Conservation (phyloP, 92 coral and sea anemone genomes). For the Parazoanthus darwini region DNA sequence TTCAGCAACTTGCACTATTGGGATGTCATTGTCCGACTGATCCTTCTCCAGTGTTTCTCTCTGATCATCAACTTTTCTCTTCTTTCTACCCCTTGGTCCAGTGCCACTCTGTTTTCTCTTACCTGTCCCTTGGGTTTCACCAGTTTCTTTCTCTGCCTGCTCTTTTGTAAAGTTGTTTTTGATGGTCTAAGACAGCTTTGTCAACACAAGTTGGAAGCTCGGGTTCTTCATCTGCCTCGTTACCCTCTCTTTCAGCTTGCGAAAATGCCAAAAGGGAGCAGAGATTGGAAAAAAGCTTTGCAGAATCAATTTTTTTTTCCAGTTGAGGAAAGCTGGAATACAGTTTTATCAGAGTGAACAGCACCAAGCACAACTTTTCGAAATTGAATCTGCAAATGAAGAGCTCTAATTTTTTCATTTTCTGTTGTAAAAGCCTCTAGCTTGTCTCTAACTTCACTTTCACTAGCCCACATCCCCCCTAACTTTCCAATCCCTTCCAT, state of each 20-base stretch:
- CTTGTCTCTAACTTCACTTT: slow-evolving; percentile 38
- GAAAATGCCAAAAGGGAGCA: slow-evolving; percentile 30
- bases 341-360: slow-evolving; percentile 40
- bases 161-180: slow-evolving; percentile 17
- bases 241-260: slow-evolving; percentile 26
- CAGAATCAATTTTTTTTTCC: slow-evolving; percentile 37
- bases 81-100: slow-evolving; percentile 29
- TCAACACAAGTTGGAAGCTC: slow-evolving; percentile 33
- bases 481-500: slow-evolving; percentile 30
- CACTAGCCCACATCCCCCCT: slow-evolving; percentile 39
- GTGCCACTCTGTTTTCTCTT: slow-evolving; percentile 32
- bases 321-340: slow-evolving; percentile 36
- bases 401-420: slow-evolving; percentile 24
- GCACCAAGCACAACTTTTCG: slow-evolving; percentile 34
- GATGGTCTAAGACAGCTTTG: slow-evolving; percentile 23
- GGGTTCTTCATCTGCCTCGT: slow-evolving; percentile 15
- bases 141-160: slow-evolving; percentile 27
- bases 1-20: slow-evolving; percentile 31
- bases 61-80: slow-evolving; percentile 9
- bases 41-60: slow-evolving; percentile 31
- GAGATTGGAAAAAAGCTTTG: slow-evolving; percentile 29
- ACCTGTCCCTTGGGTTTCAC: slow-evolving; percentile 13
- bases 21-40: slow-evolving; percentile 14
- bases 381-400: slow-evolving; percentile 41
- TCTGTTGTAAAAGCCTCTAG: slow-evolving; percentile 29